Conservation (phyloP, 2,888 invertebrate genomes). For the Drosophila melanosoma region DNA sequence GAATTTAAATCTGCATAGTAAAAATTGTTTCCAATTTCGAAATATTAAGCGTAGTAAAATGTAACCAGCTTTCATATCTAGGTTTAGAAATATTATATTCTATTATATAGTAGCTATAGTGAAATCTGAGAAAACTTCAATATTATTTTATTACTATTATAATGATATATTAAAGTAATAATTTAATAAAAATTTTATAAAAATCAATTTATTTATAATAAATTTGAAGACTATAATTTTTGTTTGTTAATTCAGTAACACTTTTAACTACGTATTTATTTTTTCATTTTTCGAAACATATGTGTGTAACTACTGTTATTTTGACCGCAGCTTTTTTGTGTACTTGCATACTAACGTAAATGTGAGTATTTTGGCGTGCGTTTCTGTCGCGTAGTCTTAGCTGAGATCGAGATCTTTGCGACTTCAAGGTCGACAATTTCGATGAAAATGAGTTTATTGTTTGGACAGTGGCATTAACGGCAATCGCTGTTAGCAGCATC, state of each 20-base stretch:
- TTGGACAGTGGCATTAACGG: conserved; percentile 71
- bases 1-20: neutral
- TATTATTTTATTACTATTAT: neutral
- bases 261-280: neutral
- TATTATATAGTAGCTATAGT: neutral
- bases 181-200: neutral
- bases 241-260: neutral
- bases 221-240: neutral
- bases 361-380: conserved; percentile 21
- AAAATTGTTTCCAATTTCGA: neutral
- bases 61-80: neutral
- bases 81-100: neutral
- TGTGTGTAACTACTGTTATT: neutral
- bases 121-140: neutral
- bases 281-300: neutral
- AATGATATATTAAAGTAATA: neutral
- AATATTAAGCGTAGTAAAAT: neutral
- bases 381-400: conserved; percentile 36
- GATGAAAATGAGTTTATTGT: conserved; percentile 77
- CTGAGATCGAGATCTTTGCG: conserved; percentile 55
- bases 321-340: neutral
- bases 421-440: conserved; percentile 68
- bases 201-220: neutral
- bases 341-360: conserved; percentile 10
- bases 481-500: conserved; percentile 16